Evolutionary conservation across 1,140 invertebrate genomes (phyloP).

Genomic region (Drosophila sulfurigaster): DNA sequence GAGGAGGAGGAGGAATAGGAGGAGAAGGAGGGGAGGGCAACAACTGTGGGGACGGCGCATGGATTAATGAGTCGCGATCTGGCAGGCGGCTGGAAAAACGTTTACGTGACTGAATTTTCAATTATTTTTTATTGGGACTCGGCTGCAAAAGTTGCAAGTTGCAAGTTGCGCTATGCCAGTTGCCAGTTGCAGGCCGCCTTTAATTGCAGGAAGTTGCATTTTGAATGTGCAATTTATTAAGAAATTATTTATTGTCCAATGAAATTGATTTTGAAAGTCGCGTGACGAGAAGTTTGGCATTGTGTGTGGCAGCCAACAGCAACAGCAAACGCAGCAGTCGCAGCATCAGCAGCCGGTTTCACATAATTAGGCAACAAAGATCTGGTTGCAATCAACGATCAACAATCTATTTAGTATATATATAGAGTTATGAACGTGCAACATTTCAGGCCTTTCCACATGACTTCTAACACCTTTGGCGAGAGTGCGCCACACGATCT

Average conservation of each 20-base stretch:
- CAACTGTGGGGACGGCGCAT: constrained; percentile 29
- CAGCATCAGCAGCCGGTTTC: constrained; percentile 14
- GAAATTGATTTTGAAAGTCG: constrained; percentile 79
- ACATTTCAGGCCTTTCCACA: constrained; percentile 50
- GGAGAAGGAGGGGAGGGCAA: constrained; percentile 11
- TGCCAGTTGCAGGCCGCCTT: constrained; percentile 36
- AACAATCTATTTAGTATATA: constrained; percentile 13
- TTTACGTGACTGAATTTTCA: constrained; percentile 81
- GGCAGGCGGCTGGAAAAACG: constrained; percentile 72
- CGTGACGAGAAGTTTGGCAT: constrained; percentile 62
- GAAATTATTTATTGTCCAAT: constrained; percentile 75
- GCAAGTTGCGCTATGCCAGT: constrained; percentile 26
- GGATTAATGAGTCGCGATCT: constrained; percentile 78
- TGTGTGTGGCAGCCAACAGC: constrained; percentile 60
- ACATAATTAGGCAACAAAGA: constrained; percentile 54
- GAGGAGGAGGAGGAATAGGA: too few relatives aligned
- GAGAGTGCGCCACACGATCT: constrained; percentile 22
- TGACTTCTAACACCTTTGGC: constrained; percentile 69
- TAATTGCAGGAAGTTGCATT: constrained; percentile 80
- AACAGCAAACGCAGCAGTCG: neutral
- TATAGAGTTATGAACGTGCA: neutral
- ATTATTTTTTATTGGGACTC: constrained; percentile 78
- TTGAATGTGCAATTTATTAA: constrained; percentile 79
- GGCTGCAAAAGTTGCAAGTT: constrained; percentile 12
- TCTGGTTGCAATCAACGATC: constrained; percentile 21